phyloP scores from a whole-genome alignment of 2,888 invertebrate genomes.

The Heliconius aoede region DNA sequence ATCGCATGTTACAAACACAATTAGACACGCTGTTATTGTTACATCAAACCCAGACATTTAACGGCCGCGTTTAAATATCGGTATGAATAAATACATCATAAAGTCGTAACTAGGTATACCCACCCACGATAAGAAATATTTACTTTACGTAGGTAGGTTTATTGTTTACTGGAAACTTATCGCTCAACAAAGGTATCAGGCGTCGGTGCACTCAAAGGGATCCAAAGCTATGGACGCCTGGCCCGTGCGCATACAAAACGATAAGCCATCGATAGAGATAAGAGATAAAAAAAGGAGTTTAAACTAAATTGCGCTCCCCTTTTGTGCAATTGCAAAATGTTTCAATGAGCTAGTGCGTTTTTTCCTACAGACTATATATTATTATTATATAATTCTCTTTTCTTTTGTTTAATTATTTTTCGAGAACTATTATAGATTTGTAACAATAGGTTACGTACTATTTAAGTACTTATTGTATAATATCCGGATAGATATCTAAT shows the following conservation, averaged over 20 bases:
- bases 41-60: constrained; percentile 19
- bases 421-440: neutral
- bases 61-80: constrained; percentile 34
- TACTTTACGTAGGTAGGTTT: constrained; percentile 41
- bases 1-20: neutral
- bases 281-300: constrained; percentile 44
- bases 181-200: constrained; percentile 54
- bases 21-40: neutral
- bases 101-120: constrained; percentile 31
- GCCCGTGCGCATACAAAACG: constrained; percentile 55
- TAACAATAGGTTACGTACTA: neutral
- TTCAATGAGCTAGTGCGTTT: neutral
- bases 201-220: constrained; percentile 59
- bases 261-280: constrained; percentile 53
- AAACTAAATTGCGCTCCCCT: constrained; percentile 38
- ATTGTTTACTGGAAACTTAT: constrained; percentile 49
- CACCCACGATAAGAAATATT: constrained; percentile 38
- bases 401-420: neutral
- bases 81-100: constrained; percentile 39
- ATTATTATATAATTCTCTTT: neutral
- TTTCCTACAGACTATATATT: neutral
- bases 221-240: constrained; percentile 43
- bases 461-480: neutral
- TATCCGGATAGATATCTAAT: neutral
- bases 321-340: constrained; percentile 31